Conservation (phyloP, 2,888 invertebrate genomes). For the Chloromyia formosa region DNA sequence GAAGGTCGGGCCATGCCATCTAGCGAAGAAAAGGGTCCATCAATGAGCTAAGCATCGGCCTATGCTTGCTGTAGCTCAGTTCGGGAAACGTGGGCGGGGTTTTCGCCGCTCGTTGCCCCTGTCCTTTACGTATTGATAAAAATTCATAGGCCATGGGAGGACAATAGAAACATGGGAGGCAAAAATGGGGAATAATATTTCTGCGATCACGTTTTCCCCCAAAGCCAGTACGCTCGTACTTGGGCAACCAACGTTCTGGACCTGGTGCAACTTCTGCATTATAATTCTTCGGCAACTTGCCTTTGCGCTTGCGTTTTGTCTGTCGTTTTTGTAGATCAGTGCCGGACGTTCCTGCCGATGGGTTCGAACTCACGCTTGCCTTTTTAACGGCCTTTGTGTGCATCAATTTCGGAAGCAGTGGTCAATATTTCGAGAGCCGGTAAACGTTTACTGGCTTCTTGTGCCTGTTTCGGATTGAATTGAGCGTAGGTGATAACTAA, state of each 20-base stretch:
- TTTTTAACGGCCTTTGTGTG: conserved; percentile 90
- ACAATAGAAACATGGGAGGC: too few species aligned
- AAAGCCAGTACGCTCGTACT: conserved; percentile 92
- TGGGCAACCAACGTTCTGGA: conserved; percentile 97
- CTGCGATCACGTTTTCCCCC: conserved; percentile 88
- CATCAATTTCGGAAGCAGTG: conserved; percentile 80
- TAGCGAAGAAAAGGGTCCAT: too few species aligned
- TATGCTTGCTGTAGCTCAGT: too few species aligned
- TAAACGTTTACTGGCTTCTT: conserved; percentile 72
- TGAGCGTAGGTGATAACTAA: conserved; percentile 89
- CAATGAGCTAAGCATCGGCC: too few species aligned
- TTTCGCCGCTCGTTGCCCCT: too few species aligned
- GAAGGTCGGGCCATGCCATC: too few species aligned
- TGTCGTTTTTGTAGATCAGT: conserved; percentile 70
- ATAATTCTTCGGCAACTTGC: conserved; percentile 88
- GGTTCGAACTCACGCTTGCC: conserved; percentile 74
- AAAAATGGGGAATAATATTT: too few species aligned
- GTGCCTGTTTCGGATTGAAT: conserved; percentile 82
- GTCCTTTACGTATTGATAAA: too few species aligned
- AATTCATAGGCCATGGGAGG: too few species aligned
- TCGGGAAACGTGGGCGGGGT: too few species aligned
- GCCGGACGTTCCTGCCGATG: conserved; percentile 75
- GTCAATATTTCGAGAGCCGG: conserved; percentile 72
- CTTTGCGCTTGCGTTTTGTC: conserved; percentile 80
- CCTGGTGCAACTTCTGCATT: conserved; percentile 85